Evolutionary conservation across 1,140 invertebrate species (phyloP).

Genomic region (Adelges cooleyi): DNA sequence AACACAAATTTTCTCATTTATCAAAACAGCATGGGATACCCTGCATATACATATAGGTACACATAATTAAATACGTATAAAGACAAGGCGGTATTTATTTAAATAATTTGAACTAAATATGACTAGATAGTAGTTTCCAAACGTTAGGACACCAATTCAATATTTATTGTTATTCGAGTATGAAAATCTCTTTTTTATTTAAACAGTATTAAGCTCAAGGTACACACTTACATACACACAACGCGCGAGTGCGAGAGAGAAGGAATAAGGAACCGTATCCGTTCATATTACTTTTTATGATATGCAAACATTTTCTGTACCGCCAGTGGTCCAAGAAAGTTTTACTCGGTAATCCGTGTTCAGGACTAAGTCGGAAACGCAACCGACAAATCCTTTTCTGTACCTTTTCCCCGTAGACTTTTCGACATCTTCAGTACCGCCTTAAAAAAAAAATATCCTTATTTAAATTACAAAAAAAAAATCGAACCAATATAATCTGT

Average conservation of each 20-base stretch:
- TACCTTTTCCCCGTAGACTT: slow-evolving; percentile 55
- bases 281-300: background rate
- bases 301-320: slow-evolving; percentile 15
- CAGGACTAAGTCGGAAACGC: slow-evolving; percentile 64
- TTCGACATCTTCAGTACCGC: slow-evolving; percentile 60
- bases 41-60: no score
- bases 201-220: slow-evolving; percentile 7
- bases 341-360: slow-evolving; percentile 63
- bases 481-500: no score
- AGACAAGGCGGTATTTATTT: background rate
- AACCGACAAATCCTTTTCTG: slow-evolving; percentile 60
- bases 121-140: slow-evolving; percentile 1
- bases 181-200: background rate
- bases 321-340: slow-evolving; percentile 38
- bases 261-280: background rate
- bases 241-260: background rate
- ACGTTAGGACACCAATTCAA: slow-evolving; percentile 4
- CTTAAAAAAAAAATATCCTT: slow-evolving; percentile 37
- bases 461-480: slow-evolving; percentile 60
- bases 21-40: no score
- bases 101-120: background rate
- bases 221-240: no score
- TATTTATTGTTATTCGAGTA: background rate
- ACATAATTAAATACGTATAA: background rate
- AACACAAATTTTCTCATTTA: background rate